These are phyloP conservation scores for Paracyclopina nana DNA, from an alignment of 1,140 invertebrate species.

Conservation along the genomic window DNA sequence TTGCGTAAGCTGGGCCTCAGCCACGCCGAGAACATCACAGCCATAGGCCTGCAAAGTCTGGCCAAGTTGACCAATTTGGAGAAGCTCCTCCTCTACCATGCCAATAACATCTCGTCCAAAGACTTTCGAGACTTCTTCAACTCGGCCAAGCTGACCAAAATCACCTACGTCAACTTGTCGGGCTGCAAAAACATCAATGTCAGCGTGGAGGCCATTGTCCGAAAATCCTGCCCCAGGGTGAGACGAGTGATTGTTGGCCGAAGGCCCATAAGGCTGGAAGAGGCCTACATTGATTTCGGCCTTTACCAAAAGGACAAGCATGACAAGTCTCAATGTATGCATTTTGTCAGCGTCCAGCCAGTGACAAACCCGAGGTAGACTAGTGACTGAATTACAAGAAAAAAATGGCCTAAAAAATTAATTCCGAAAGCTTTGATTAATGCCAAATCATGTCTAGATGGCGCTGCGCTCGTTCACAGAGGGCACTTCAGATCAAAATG, in stretches of 20 bases:
- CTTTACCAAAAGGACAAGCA: too few species aligned
- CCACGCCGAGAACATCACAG: slow-evolving; percentile 4
- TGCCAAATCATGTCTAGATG: too few species aligned
- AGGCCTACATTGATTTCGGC: neutral
- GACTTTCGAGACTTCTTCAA: neutral
- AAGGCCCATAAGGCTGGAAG: neutral
- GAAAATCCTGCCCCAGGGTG: neutral
- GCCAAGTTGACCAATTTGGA: neutral
- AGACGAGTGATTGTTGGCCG: neutral
- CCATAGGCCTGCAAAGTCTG: neutral
- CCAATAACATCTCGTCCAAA: neutral
- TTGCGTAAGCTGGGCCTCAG: neutral
- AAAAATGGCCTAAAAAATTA: too few species aligned
- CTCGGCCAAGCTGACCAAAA: neutral
- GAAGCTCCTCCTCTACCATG: neutral
- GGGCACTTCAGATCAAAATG: too few species aligned
- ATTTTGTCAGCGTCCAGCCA: too few species aligned
- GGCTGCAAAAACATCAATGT: neutral
- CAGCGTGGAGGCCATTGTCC: neutral
- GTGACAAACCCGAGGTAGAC: too few species aligned
- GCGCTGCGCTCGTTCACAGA: too few species aligned
- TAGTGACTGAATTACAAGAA: too few species aligned
- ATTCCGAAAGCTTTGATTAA: too few species aligned
- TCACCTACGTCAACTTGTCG: slow-evolving; percentile 3
- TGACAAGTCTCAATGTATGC: too few species aligned